Base-by-base conservation (phyloP, 2,888 invertebrate genomes). In the Sisyra terminalis region DNA sequence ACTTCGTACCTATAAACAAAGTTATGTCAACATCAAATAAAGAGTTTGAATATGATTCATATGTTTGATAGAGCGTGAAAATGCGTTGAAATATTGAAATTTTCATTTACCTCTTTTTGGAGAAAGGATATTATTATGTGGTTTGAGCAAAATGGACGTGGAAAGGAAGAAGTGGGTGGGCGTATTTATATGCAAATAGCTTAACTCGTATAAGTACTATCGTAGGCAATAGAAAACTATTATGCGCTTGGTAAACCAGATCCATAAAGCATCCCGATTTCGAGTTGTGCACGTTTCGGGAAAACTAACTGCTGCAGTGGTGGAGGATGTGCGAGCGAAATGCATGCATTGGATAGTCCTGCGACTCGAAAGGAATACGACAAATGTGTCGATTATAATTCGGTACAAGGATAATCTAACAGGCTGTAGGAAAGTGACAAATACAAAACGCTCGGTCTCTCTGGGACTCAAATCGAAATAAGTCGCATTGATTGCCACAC, bases 401-500 rank as follows among this genome's bases (percentile, higher is more conserved):
- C 34, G 34, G 4, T 14, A 15, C 34, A 34, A 15, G 15, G 4
- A 34, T 5, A 14, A 13, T 13, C 14, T 13, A 34, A 34, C 13
- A 34, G 15, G 34, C 4, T 13, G 34, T 34, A 7, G n/a, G 13
- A 46, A 46, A 45, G 46, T 46, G 46, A 46, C 45, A 46, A 46
- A 46, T 45, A 46, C 45, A 46, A 45, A 43, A 42, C 36, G 40
- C 35, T 18, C 32, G 39, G 41, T 41, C 43, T 32, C 43, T 35
- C 35, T 38, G 43, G 43, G 37, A 43, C 37, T 18, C 37, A 31
- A 43, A 43, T 43, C 43, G 43, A 43, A 43, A 43, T 43, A 43
- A 43, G 43, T 43, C 37, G 43, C 43, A 47, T 52, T 57, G 58
- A 60, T 60, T 60, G 61, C 60, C 63, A 64, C 62, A 60, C 62